These are phyloP conservation scores for Sceloporus undulatus DNA, from an alignment of 2,113 vertebrate genomes.

Conservation along the genomic window DNA sequence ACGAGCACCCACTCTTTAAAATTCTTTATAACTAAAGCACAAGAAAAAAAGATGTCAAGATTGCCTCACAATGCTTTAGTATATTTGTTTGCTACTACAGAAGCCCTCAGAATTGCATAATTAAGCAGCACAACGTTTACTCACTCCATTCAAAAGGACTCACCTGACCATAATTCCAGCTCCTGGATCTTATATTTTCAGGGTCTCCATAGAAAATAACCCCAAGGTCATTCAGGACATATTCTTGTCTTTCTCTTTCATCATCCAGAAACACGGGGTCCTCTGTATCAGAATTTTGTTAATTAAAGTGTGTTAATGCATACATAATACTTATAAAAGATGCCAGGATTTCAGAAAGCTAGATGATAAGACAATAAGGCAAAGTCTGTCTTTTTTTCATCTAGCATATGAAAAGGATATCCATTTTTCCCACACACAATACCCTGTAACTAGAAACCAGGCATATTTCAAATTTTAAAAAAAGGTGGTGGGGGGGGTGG, in stretches of 20 bases:
- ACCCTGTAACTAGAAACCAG: conserved; percentile 39
- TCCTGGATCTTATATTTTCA: conserved; percentile 81
- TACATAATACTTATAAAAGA: conserved; percentile 10
- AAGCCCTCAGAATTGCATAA: neutral
- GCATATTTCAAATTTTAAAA: neutral
- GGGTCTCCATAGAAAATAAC: conserved; percentile 89
- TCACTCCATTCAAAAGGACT: conserved; percentile 56
- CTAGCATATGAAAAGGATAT: conserved; percentile 25
- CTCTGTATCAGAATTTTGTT: conserved; percentile 72
- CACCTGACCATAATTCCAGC: conserved; percentile 98
- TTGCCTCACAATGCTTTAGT: conserved; percentile 18
- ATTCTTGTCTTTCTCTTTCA: conserved; percentile 88
- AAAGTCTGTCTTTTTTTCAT: conserved; percentile 33
- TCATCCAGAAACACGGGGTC: conserved; percentile 91
- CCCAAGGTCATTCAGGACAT: conserved; percentile 91
- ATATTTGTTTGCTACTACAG: neutral
- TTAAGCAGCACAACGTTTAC: neutral
- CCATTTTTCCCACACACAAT: conserved; percentile 33
- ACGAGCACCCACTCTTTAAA: neutral
- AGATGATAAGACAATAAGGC: conserved; percentile 25
- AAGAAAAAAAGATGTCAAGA: conserved; percentile 2
- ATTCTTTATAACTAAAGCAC: neutral
- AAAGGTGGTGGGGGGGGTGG: conserved; percentile 50
- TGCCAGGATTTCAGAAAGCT: conserved; percentile 37
- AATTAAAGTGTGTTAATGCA: conserved; percentile 48